phyloP scores from a whole-genome alignment of 1,140 invertebrate species.

The Leptopilina clavipes region DNA sequence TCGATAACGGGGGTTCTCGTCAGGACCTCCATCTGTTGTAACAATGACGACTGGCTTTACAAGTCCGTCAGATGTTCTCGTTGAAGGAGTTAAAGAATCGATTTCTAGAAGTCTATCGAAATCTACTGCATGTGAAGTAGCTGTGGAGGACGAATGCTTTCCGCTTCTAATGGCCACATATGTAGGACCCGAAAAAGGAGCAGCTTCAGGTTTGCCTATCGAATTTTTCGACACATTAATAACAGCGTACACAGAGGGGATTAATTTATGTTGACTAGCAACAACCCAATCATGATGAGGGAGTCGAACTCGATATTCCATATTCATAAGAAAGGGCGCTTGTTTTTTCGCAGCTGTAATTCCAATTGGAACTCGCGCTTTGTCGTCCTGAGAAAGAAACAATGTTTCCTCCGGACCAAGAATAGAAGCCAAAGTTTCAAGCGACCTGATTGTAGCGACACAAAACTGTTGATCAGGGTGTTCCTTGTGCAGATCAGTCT shows the following conservation, averaged over 20 bases:
- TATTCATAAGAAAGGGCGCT: conserved; percentile 59
- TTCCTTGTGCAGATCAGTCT: conserved; percentile 20
- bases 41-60: conserved; percentile 69
- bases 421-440: conserved; percentile 45
- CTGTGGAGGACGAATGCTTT: conserved; percentile 60
- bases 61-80: conserved; percentile 44
- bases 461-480: conserved; percentile 37
- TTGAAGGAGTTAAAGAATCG: conserved; percentile 53
- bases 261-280: conserved; percentile 64
- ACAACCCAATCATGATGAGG: conserved; percentile 72
- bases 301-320: conserved; percentile 66
- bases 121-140: conserved; percentile 62
- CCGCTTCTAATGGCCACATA: conserved; percentile 66
- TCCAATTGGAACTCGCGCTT: conserved; percentile 68
- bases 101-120: conserved; percentile 56
- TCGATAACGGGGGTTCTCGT: conserved; percentile 70
- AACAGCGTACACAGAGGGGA: conserved; percentile 61
- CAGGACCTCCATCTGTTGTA: conserved; percentile 68
- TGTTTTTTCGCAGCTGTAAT: conserved; percentile 67
- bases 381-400: conserved; percentile 66
- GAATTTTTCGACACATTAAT: conserved; percentile 53
- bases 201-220: conserved; percentile 56
- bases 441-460: neutral
- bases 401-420: conserved; percentile 51
- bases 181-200: conserved; percentile 64